A percentile compares a stretch with the other conserved stretches of the same genome.
phyloP scores from a whole-genome alignment of 2,888 invertebrate genomes.

The Ischnus inquisitorius region DNA sequence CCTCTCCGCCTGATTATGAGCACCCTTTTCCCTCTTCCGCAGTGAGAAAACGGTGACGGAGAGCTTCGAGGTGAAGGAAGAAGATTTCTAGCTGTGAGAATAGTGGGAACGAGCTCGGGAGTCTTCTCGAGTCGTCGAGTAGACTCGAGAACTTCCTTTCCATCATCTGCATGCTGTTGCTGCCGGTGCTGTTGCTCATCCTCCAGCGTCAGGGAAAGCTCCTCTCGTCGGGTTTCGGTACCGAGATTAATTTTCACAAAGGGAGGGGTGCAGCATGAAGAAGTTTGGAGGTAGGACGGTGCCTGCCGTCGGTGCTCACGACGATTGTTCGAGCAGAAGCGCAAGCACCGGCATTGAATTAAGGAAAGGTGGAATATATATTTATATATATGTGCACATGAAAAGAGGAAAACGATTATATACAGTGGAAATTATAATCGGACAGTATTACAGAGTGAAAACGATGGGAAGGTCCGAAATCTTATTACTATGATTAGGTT shows the following conservation, averaged over 20 bases:
- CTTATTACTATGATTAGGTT: constrained; percentile 36
- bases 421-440: constrained; percentile 27
- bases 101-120: constrained; percentile 40
- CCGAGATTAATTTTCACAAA: constrained; percentile 60
- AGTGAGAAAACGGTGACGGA: constrained; percentile 23
- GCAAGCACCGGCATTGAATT: constrained; percentile 23
- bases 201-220: constrained; percentile 20
- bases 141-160: constrained; percentile 57
- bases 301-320: constrained; percentile 16
- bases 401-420: constrained; percentile 12
- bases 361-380: constrained; percentile 25
- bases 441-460: constrained; percentile 6
- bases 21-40: constrained; percentile 52
- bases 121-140: constrained; percentile 43
- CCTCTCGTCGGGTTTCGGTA: constrained; percentile 33
- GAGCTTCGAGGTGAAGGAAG: constrained; percentile 5
- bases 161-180: constrained; percentile 21
- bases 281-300: neutral
- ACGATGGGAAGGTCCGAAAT: constrained; percentile 14
- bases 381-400: neutral
- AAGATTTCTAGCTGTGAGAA: constrained; percentile 35
- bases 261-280: constrained; percentile 30
- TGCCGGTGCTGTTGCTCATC: constrained; percentile 16
- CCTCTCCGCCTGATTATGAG: constrained; percentile 53
- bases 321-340: constrained; percentile 52